Conservation (phyloP, 2,888 invertebrate species). For the Caenorhabditis drosophilae region DNA sequence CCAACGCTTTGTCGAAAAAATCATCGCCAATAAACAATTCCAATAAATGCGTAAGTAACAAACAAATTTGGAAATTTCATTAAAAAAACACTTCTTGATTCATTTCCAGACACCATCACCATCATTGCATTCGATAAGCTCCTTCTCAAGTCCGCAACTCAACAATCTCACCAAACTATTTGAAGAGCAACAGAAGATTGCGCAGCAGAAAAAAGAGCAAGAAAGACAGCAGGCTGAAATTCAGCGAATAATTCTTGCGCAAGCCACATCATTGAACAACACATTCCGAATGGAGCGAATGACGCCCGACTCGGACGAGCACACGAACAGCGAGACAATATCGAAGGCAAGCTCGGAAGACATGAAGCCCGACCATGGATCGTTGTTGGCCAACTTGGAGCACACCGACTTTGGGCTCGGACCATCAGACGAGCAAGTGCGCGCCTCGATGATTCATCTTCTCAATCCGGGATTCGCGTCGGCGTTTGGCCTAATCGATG, state of each 20-base stretch:
- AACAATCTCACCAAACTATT: conserved; percentile 1
- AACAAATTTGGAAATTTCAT: too few relatives aligned
- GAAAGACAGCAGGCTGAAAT: conserved; percentile 40
- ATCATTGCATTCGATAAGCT: neutral
- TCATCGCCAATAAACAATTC: conserved; percentile 14
- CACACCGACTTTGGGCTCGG: conserved; percentile 34
- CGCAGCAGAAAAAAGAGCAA: conserved; percentile 31
- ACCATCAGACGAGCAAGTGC: conserved; percentile 42
- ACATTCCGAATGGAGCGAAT: conserved; percentile 21
- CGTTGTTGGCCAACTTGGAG: conserved; percentile 3
- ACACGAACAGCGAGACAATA: conserved; percentile 33
- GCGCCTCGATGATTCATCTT: conserved; percentile 45
- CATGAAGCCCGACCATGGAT: conserved; percentile 21
- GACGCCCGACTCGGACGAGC: conserved; percentile 36
- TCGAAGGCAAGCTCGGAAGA: conserved; percentile 37
- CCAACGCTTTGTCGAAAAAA: conserved; percentile 28
- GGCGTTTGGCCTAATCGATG: conserved; percentile 34
- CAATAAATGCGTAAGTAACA: too few relatives aligned
- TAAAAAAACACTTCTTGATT: neutral
- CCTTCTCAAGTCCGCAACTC: neutral
- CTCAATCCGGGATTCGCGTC: conserved; percentile 34
- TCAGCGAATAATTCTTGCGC: conserved; percentile 43
- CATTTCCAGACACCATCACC: conserved; percentile 1
- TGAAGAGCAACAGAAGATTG: conserved; percentile 20
- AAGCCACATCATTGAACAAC: conserved; percentile 2